A percentile compares a stretch with the other conserved stretches of the same genome.
Conservation (phyloP, 2,113 vertebrate species). For the Apistogramma diplotaenia region DNA sequence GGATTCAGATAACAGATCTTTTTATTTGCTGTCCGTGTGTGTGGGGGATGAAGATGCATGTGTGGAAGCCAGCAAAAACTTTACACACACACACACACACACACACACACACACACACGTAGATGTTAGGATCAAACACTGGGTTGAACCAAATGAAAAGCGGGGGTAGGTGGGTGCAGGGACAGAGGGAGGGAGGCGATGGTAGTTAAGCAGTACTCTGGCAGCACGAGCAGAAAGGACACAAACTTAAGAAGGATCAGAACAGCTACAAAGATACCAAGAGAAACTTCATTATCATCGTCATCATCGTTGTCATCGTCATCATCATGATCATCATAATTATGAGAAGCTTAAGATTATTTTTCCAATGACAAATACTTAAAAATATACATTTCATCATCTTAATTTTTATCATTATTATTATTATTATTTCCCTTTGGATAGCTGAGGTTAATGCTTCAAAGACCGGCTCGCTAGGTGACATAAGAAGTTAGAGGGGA, state of each 20-base stretch:
- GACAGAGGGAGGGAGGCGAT: neutral
- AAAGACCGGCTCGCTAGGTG: constrained; percentile 75
- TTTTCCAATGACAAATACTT: constrained; percentile 81
- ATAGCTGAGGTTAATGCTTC: constrained; percentile 77
- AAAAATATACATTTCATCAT: constrained; percentile 84
- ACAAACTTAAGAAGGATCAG: constrained; percentile 73
- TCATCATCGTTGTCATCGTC: constrained; percentile 61
- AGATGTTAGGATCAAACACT: constrained; percentile 50
- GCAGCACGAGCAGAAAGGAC: constrained; percentile 76
- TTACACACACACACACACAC: neutral
- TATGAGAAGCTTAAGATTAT: constrained; percentile 74
- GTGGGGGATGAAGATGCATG: constrained; percentile 45
- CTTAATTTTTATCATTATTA: constrained; percentile 72
- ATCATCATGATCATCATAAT: constrained; percentile 68
- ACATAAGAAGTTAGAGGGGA: constrained; percentile 1
- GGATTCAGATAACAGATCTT: constrained; percentile 59
- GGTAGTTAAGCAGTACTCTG: constrained; percentile 66
- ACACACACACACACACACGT: constrained; percentile 50
- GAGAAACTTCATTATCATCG: constrained; percentile 75
- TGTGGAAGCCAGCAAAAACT: constrained; percentile 23
- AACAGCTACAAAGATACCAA: constrained; percentile 81
- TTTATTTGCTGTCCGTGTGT: constrained; percentile 48
- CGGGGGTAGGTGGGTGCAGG: neutral
- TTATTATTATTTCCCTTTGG: constrained; percentile 79
- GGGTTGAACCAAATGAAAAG: constrained; percentile 46